Evolutionary conservation across 2,888 invertebrate genomes (phyloP).

Genomic region (Andricus quercusramuli): DNA sequence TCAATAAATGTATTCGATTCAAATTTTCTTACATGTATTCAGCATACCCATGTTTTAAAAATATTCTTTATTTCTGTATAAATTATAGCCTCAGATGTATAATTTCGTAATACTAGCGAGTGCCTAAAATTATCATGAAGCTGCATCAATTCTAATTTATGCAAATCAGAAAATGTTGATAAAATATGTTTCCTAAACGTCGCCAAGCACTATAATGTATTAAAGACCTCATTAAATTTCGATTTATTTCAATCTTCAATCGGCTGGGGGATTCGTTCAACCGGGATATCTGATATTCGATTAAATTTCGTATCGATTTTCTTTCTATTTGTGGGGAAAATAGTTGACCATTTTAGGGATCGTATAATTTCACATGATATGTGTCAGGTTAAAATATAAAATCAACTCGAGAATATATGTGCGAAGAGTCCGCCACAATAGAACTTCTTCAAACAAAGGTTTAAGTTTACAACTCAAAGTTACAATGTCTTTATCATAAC

Average conservation of each 20-base stretch:
- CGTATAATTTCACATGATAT: neutral
- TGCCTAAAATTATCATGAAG: neutral
- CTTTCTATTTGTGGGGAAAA: conserved; percentile 16
- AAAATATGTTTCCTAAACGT: neutral
- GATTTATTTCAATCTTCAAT: neutral
- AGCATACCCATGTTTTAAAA: too few relatives aligned
- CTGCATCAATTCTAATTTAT: neutral
- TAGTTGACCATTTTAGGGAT: neutral
- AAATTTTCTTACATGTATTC: too few relatives aligned
- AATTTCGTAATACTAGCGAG: too few relatives aligned
- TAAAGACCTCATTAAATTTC: neutral
- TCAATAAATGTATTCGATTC: too few relatives aligned
- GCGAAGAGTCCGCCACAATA: neutral
- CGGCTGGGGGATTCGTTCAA: neutral
- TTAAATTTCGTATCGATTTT: conserved; percentile 19
- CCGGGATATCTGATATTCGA: neutral
- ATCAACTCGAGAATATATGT: neutral
- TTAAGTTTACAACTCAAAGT: neutral
- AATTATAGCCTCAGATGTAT: too few relatives aligned
- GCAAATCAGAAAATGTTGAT: neutral
- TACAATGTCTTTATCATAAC: neutral
- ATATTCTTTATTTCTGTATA: too few relatives aligned
- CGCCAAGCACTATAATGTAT: neutral
- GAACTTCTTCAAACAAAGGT: neutral
- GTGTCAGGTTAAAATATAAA: neutral